These are phyloP conservation scores for Osmerus mordax DNA, from an alignment of 2,113 vertebrate species.

Conservation along the genomic window DNA sequence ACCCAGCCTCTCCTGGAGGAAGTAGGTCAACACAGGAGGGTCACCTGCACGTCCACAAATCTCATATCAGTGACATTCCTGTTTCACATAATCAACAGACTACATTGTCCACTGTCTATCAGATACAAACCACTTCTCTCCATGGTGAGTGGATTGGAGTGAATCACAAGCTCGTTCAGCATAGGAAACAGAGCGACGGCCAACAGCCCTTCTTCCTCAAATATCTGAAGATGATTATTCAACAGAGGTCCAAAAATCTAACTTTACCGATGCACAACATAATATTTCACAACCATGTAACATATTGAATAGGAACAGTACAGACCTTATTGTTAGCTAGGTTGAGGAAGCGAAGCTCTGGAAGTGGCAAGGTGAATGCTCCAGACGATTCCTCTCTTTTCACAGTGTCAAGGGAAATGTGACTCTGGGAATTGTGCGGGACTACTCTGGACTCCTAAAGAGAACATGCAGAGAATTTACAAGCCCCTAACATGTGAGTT, in stretches of 20 bases:
- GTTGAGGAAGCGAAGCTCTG: slow-evolving; percentile 10
- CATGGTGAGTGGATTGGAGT: slow-evolving; percentile 6
- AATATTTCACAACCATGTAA: not conserved
- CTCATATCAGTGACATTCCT: not conserved
- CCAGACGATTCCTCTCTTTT: not conserved
- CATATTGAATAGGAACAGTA: not conserved
- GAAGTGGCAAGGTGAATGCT: not conserved
- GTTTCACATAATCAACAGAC: not conserved
- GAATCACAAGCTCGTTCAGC: slow-evolving; percentile 4
- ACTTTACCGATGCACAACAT: not conserved
- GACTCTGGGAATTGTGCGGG: not conserved
- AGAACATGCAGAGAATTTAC: not conserved
- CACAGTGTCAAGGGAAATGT: not conserved
- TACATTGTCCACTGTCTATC: not conserved
- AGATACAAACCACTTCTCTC: slow-evolving; percentile 3
- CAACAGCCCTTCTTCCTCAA: slow-evolving; percentile 8
- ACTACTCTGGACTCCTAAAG: not conserved
- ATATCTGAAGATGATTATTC: not conserved
- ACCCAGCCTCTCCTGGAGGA: slow-evolving; percentile 5
- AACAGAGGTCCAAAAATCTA: not conserved
- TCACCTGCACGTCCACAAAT: not conserved
- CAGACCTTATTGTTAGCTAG: slow-evolving; percentile 2
- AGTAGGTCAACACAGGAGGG: slow-evolving; percentile 4
- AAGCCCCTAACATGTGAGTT: not conserved
- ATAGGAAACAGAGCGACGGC: slow-evolving; percentile 2